Percentiles rank a stretch among this genome's conserved stretches.
Evolutionary conservation across 2,797 vertebrate species (phyloP).

Genomic region (Argentina silus): DNA sequence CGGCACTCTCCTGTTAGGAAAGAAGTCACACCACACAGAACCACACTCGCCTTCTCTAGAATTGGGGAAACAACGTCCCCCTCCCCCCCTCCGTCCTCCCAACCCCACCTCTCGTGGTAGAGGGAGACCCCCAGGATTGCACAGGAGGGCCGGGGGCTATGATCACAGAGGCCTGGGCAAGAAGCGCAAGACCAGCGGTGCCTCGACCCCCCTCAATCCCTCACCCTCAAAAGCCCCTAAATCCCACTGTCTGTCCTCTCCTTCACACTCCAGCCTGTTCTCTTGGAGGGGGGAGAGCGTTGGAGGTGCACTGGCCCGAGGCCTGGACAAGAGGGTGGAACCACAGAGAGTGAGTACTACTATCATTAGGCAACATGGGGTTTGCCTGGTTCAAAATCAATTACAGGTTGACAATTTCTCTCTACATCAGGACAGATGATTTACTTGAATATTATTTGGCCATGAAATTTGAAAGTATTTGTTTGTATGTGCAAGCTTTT

Average conservation of each 20-base stretch:
- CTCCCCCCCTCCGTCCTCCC: conserved; percentile 33
- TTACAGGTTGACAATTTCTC: too few species aligned
- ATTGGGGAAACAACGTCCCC: conserved; percentile 32
- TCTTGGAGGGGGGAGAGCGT: conserved; percentile 78
- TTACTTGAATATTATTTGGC: neutral
- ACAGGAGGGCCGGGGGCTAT: conserved; percentile 61
- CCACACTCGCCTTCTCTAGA: conserved; percentile 54
- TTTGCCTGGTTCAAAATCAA: too few species aligned
- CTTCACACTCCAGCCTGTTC: conserved; percentile 65
- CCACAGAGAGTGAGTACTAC: conserved; percentile 73
- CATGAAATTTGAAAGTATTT: neutral
- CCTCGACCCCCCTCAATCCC: conserved; percentile 32
- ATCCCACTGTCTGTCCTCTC: conserved; percentile 67
- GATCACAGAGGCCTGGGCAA: conserved; percentile 74
- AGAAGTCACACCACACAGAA: conserved; percentile 66
- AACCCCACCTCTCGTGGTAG: conserved; percentile 50
- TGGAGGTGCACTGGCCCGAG: conserved; percentile 49
- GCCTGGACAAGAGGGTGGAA: conserved; percentile 78
- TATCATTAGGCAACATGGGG: neutral
- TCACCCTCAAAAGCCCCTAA: conserved; percentile 67
- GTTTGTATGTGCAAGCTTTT: neutral
- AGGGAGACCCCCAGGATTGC: conserved; percentile 38
- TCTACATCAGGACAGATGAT: neutral
- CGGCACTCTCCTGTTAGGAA: conserved; percentile 57
- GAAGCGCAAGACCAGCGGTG: conserved; percentile 79